phyloP scores from a whole-genome alignment of 2,888 invertebrate genomes.

The Nebria brevicollis region DNA sequence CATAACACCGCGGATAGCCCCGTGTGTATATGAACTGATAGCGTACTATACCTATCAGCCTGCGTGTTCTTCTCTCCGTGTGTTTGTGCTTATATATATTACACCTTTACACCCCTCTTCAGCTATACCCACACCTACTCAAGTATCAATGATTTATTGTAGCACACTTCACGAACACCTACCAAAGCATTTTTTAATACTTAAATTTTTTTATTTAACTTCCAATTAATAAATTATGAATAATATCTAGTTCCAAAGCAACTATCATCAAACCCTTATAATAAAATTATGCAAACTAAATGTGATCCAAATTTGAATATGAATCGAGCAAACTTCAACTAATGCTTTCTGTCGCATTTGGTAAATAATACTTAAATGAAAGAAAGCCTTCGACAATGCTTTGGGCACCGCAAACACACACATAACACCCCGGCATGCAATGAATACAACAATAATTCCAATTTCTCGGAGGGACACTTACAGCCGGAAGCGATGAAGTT shows the following conservation, averaged over 20 bases:
- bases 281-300: not conserved
- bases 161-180: not conserved
- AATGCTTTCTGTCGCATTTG: not conserved
- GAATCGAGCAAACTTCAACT: not conserved
- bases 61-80: not conserved
- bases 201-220: no score
- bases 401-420: not conserved
- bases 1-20: slow-evolving; percentile 16
- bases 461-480: not conserved
- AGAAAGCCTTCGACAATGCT: not conserved
- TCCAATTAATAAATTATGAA: no score
- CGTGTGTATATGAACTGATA: slow-evolving; percentile 12
- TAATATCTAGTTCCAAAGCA: not conserved
- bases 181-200: no score
- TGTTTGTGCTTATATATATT: not conserved
- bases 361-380: not conserved
- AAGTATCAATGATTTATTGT: slow-evolving; percentile 17
- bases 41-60: slow-evolving; percentile 8
- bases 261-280: not conserved
- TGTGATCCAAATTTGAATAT: not conserved
- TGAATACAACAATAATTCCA: slow-evolving; percentile 1
- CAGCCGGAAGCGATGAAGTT: not conserved
- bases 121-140: slow-evolving; percentile 2
- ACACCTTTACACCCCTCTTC: not conserved
- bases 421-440: not conserved